phyloP scores from a whole-genome alignment of 2,888 invertebrate genomes.

The Chrysodeixis includens region DNA sequence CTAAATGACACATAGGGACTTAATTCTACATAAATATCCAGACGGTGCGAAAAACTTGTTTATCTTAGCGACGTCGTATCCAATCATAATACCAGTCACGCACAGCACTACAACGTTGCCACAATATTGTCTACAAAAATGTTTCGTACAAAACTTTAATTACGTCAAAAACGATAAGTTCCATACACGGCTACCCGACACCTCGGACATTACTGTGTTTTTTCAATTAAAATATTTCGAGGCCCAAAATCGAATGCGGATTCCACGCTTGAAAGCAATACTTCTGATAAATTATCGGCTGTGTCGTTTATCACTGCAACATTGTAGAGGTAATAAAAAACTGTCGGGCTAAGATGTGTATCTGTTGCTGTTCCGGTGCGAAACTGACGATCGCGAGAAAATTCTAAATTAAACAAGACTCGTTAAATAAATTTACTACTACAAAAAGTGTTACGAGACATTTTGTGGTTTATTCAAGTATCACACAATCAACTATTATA shows the following conservation, averaged over 20 bases:
- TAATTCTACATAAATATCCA: conserved; percentile 4
- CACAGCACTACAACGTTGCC: background rate
- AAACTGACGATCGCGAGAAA: conserved; percentile 36
- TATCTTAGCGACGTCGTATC: background rate
- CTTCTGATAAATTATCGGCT: conserved; percentile 59
- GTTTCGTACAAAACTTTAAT: conserved; percentile 20
- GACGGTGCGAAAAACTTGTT: conserved; percentile 13
- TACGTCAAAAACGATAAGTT: conserved; percentile 18
- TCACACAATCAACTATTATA: background rate
- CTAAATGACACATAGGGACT: conserved; percentile 5
- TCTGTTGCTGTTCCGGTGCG: conserved; percentile 37
- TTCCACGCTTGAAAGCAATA: conserved; percentile 57
- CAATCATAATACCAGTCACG: conserved; percentile 8
- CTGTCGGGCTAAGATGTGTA: conserved; percentile 52
- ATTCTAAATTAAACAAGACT: conserved; percentile 31
- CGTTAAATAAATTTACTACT: conserved; percentile 3
- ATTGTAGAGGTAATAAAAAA: conserved; percentile 57
- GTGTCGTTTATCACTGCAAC: conserved; percentile 58
- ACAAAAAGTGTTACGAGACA: background rate
- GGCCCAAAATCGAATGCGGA: conserved; percentile 43
- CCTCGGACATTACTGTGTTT: conserved; percentile 37
- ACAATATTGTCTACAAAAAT: conserved; percentile 18
- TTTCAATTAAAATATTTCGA: conserved; percentile 54
- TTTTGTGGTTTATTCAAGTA: background rate
- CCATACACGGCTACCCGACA: conserved; percentile 25